Base-by-base conservation (phyloP, 2,797 vertebrate genomes). In the Kryptolebias ocellatus region DNA sequence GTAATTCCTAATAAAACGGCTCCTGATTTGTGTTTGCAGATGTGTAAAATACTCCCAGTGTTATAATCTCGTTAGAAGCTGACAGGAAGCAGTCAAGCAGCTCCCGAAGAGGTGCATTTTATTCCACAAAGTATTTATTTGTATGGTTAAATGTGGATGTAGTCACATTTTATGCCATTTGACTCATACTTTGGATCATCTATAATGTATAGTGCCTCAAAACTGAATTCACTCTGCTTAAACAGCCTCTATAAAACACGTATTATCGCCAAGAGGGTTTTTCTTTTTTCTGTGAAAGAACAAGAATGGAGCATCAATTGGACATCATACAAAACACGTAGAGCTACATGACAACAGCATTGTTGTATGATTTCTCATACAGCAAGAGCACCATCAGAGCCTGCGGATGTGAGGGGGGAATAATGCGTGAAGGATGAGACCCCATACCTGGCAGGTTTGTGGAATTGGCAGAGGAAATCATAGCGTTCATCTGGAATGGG, bases 401-500 rank as follows among this genome's bases (percentile, higher is more conserved):
- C 66, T 67, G 77, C 80, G 83, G 83, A 85, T 64, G 64, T 82
- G 73, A 88, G 71, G 82, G 39, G 88, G 89, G 89, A 91, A 87
- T 90, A 92, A 91, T 89, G 77, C 63, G 78, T 73, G 83, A 85
- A 84, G 51, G 81, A 83, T 72, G 85, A 90, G 89, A 90, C 87
- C 87, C 87, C 90, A 83, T 96, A 98, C 97, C 96, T 99, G 82
- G 93, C 94, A 84, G 96, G 96, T 87, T 96, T 95, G 92, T 96
- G 96, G 86, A 95, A 95, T 81, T 95, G 94, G 89, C 95, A 96
- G 34, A 98, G 94, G 91, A 96, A 98, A 87, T 97, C 96, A 93
- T 94, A 97, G 92, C 95, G 95, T 88, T 95, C 95, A 91, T 96
- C 96, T 82, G 95, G 96, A 90, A 97, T 95, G 88, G 96, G 95